phyloP scores from a whole-genome alignment of 1,140 invertebrate species.

The Zophobas atratus region DNA sequence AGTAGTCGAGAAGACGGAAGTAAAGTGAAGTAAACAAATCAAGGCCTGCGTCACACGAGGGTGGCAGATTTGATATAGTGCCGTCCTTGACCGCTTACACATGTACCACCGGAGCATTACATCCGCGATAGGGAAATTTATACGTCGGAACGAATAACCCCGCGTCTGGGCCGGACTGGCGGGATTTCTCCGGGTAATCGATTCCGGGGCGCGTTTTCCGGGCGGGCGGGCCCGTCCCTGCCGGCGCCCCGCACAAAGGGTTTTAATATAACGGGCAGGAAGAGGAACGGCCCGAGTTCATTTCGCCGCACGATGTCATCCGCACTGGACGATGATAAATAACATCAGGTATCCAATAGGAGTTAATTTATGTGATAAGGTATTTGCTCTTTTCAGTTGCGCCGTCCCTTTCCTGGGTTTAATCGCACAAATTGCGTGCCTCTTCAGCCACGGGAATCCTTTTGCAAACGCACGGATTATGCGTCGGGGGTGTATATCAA shows the following conservation, averaged over 20 bases:
- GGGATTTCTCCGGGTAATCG: too few species aligned
- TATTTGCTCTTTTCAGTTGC: slow-evolving; percentile 23
- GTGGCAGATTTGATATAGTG: slow-evolving; percentile 35
- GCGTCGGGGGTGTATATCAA: slow-evolving; percentile 8
- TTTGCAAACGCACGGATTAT: slow-evolving; percentile 18
- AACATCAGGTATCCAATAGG: slow-evolving; percentile 8
- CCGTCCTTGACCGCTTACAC: slow-evolving; percentile 34
- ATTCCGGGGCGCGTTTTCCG: too few species aligned
- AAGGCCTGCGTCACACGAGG: slow-evolving; percentile 29
- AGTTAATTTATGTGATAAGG: slow-evolving; percentile 25
- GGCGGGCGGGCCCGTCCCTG: too few species aligned
- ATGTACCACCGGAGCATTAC: slow-evolving; percentile 27
- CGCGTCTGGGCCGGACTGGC: too few species aligned
- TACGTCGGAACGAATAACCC: background rate
- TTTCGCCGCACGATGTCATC: slow-evolving; percentile 16
- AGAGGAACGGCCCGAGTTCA: background rate
- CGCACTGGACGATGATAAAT: slow-evolving; percentile 39
- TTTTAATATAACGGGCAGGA: slow-evolving; percentile 3
- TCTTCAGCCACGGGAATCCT: slow-evolving; percentile 3
- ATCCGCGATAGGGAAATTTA: slow-evolving; percentile 36
- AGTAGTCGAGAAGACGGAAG: slow-evolving; percentile 26
- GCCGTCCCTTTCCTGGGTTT: background rate
- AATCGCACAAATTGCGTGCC: slow-evolving; percentile 13
- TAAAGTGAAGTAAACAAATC: slow-evolving; percentile 36
- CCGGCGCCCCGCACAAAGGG: background rate